Evolutionary conservation across 1,140 invertebrate genomes (phyloP).

Genomic region (Harlomillsia oculata): DNA sequence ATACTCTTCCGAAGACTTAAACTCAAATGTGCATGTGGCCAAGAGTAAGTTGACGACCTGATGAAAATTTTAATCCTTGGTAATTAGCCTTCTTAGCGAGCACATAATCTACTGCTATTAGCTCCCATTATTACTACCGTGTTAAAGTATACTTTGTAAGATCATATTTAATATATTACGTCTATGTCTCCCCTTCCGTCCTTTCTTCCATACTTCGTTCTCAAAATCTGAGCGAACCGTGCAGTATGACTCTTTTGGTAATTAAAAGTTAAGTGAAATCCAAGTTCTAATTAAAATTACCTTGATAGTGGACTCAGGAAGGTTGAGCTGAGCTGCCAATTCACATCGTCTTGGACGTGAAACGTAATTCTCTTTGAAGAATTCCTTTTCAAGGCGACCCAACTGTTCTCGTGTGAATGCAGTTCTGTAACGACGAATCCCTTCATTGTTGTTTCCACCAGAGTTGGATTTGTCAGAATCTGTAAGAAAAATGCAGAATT

Average conservation of each 20-base stretch:
- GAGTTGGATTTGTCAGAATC: conserved; percentile 31
- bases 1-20: no score
- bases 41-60: conserved; percentile 2
- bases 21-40: no score
- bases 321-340: conserved; percentile 79
- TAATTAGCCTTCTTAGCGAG: conserved; percentile 29
- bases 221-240: no score
- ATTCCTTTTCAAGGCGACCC: conserved; percentile 89
- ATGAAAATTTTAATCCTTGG: conserved; percentile 25
- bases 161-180: conserved; percentile 16
- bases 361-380: conserved; percentile 95
- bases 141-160: conserved; percentile 9
- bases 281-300: conserved; percentile 45
- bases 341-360: conserved; percentile 88
- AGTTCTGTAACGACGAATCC: conserved; percentile 84
- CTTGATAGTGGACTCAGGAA: conserved; percentile 98
- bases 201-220: no score
- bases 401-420: conserved; percentile 96
- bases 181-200: no score
- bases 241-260: no score
- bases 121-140: conserved; percentile 13
- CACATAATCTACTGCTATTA: conserved; percentile 22
- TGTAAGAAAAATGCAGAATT: conserved; percentile 7
- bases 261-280: neutral
- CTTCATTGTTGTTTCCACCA: conserved; percentile 44